Conservation (phyloP, 2,113 vertebrate species). For the Muscicapa adusta region DNA sequence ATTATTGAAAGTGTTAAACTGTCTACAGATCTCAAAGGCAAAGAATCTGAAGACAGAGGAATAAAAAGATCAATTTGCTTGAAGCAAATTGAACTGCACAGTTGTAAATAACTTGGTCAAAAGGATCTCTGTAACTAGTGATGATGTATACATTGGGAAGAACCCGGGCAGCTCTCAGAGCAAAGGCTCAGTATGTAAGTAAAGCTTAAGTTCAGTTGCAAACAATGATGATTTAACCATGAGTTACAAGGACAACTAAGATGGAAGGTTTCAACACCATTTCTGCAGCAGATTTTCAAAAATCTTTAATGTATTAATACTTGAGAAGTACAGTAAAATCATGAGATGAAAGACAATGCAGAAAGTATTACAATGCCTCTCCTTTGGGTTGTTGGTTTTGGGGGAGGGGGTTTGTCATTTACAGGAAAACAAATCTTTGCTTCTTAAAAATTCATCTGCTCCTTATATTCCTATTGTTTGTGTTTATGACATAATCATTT, state of each 20-base stretch:
- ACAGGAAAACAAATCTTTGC: slow-evolving; percentile 66
- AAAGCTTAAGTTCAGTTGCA: neutral
- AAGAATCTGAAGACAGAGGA: slow-evolving; percentile 1
- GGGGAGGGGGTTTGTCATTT: slow-evolving; percentile 49
- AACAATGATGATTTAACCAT: neutral
- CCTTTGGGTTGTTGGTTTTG: neutral
- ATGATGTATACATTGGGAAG: neutral
- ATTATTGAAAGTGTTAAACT: neutral
- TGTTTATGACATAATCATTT: slow-evolving; percentile 62
- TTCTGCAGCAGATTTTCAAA: slow-evolving; percentile 25
- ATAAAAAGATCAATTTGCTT: neutral
- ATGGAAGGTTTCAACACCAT: slow-evolving; percentile 39
- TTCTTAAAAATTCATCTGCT: slow-evolving; percentile 69
- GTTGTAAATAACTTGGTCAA: slow-evolving; percentile 15
- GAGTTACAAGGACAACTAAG: slow-evolving; percentile 17
- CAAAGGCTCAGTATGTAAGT: neutral
- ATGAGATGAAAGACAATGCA: slow-evolving; percentile 35
- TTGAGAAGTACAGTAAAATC: slow-evolving; percentile 41
- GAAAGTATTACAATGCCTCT: slow-evolving; percentile 26
- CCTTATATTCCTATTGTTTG: slow-evolving; percentile 54
- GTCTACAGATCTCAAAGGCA: neutral
- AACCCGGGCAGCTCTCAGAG: neutral
- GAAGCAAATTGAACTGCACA: slow-evolving; percentile 9
- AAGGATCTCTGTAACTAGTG: neutral
- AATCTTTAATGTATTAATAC: slow-evolving; percentile 11